Conservation (phyloP, 1,140 invertebrate species). For the Papilio xuthus region DNA sequence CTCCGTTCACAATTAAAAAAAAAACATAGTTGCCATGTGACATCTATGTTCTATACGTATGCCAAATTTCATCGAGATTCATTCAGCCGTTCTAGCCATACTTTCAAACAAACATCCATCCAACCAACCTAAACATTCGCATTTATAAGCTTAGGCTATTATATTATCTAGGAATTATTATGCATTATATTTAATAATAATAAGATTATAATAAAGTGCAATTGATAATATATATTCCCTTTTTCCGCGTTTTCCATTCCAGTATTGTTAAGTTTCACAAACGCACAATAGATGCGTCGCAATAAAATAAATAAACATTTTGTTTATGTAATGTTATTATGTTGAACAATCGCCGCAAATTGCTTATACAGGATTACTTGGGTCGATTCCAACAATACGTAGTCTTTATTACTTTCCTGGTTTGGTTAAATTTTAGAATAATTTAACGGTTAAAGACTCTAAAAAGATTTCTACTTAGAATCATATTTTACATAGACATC, state of each 20-base stretch:
- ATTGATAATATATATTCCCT: background rate
- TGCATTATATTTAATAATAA: background rate
- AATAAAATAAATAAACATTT: conserved; percentile 3
- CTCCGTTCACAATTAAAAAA: too few relatives aligned
- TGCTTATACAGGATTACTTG: background rate
- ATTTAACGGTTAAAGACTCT: background rate
- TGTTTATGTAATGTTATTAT: background rate
- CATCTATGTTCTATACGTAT: too few relatives aligned
- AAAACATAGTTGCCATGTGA: too few relatives aligned
- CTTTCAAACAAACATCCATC: too few relatives aligned
- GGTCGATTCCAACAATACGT: background rate
- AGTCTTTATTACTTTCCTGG: background rate
- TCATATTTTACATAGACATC: too few relatives aligned
- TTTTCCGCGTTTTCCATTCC: background rate
- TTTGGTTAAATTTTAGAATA: background rate
- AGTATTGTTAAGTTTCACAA: background rate
- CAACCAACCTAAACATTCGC: too few relatives aligned
- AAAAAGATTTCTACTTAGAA: too few relatives aligned
- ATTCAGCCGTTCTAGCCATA: too few relatives aligned
- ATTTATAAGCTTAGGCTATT: too few relatives aligned
- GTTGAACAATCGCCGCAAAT: background rate
- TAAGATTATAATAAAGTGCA: background rate
- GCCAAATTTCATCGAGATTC: too few relatives aligned
- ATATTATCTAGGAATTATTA: background rate
- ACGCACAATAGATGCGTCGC: background rate